These are phyloP conservation scores for Odontocerum albicorne DNA, from an alignment of 2,888 invertebrate genomes.

Conservation along the genomic window DNA sequence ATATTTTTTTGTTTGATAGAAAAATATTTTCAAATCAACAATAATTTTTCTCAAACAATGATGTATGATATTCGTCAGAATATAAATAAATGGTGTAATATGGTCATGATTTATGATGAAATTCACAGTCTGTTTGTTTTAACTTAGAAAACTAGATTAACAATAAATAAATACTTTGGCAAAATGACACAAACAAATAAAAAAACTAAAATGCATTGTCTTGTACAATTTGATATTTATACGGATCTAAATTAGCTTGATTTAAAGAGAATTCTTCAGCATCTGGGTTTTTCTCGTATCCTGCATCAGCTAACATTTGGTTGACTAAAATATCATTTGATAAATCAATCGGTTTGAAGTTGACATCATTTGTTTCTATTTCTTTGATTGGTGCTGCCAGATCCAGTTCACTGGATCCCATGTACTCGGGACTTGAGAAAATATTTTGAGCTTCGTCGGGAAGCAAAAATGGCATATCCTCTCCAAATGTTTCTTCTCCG, in stretches of 20 bases:
- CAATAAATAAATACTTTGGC: constrained; percentile 37
- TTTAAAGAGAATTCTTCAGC: constrained; percentile 42
- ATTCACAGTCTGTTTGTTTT: constrained; percentile 6
- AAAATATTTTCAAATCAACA: too few relatives aligned
- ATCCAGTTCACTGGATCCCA: constrained; percentile 5
- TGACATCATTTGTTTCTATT: constrained; percentile 28
- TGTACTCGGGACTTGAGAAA: constrained; percentile 8
- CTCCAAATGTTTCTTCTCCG: constrained; percentile 21
- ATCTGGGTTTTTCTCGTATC: constrained; percentile 45
- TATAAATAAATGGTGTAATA: too few relatives aligned
- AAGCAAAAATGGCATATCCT: constrained; percentile 8
- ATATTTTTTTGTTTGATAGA: too few relatives aligned
- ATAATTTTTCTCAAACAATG: too few relatives aligned
- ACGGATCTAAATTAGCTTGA: background rate
- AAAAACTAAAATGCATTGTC: constrained; percentile 6
- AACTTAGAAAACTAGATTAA: constrained; percentile 22
- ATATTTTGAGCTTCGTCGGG: constrained; percentile 11
- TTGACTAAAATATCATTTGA: constrained; percentile 49
- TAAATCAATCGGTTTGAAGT: constrained; percentile 45
- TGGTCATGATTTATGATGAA: too few relatives aligned
- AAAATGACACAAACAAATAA: constrained; percentile 22
- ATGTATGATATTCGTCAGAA: too few relatives aligned
- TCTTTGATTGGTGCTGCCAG: constrained; percentile 17
- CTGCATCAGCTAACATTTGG: constrained; percentile 43
- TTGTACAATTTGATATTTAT: background rate